These are phyloP conservation scores for Ryuthela nishihirai DNA, from an alignment of 2,888 invertebrate species.

Conservation along the genomic window DNA sequence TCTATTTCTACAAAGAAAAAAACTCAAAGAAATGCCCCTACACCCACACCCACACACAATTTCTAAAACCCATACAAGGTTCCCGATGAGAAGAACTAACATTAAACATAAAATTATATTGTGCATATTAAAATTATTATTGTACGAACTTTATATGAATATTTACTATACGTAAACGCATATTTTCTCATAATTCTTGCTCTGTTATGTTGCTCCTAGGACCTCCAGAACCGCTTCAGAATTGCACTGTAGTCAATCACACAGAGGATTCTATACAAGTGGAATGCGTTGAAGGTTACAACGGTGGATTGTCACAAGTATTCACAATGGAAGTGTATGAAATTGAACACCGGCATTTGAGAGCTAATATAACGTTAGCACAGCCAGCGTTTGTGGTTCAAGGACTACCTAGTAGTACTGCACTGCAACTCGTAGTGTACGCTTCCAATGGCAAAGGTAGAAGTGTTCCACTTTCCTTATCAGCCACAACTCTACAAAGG, in stretches of 20 bases:
- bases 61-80: too few relatives aligned
- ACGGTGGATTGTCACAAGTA: conserved; percentile 80
- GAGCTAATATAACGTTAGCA: conserved; percentile 24
- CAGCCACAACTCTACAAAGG: conserved; percentile 62
- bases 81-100: too few relatives aligned
- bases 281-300: conserved; percentile 80
- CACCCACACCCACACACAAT: too few relatives aligned
- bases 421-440: conserved; percentile 70
- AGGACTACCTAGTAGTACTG: conserved; percentile 67
- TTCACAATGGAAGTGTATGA: conserved; percentile 73
- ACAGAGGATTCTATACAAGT: conserved; percentile 79
- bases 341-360: conserved; percentile 32
- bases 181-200: too few relatives aligned
- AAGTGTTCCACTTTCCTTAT: conserved; percentile 72
- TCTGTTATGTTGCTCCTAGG: conserved; percentile 61
- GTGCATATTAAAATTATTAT: too few relatives aligned
- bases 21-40: too few relatives aligned
- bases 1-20: too few relatives aligned
- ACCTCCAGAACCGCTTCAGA: conserved; percentile 86
- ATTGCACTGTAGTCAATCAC: conserved; percentile 80
- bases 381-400: conserved; percentile 68
- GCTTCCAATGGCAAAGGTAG: conserved; percentile 79
- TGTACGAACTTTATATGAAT: too few relatives aligned
- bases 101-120: too few relatives aligned
- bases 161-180: too few relatives aligned